Percentiles rank a stretch among this genome's conserved stretches.
Conservation (phyloP, 1,140 invertebrate genomes). For the Lethrus apterus region DNA sequence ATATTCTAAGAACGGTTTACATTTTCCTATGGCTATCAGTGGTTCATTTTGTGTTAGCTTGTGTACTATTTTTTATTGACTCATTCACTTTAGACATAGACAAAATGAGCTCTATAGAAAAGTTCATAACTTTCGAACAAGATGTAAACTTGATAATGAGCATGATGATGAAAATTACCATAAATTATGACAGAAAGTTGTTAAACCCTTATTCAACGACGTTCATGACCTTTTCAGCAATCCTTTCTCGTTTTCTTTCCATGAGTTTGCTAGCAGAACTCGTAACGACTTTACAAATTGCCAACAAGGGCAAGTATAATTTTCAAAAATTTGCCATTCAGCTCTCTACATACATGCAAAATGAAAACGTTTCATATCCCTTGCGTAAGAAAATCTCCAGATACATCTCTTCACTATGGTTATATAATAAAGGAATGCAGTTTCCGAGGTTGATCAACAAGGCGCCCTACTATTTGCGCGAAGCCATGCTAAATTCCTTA, state of each 20-base stretch:
- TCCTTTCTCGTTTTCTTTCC: background rate
- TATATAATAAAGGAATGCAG: constrained; percentile 14
- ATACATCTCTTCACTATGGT: constrained; percentile 13
- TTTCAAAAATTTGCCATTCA: constrained; percentile 4
- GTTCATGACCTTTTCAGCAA: background rate
- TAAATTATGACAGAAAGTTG: background rate
- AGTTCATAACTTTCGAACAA: background rate
- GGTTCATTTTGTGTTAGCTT: background rate
- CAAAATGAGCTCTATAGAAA: background rate
- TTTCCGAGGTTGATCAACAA: constrained; percentile 16
- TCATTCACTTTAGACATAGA: background rate
- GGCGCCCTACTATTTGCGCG: constrained; percentile 22
- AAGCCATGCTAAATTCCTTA: constrained; percentile 22
- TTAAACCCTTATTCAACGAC: background rate
- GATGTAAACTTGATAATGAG: background rate
- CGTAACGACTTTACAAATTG: background rate
- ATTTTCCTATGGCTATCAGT: background rate
- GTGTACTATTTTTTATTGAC: constrained; percentile 5
- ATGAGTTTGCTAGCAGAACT: background rate
- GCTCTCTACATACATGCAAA: background rate
- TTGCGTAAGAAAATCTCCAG: background rate
- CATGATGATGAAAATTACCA: constrained; percentile 8
- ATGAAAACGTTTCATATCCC: constrained; percentile 1
- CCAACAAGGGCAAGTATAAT: background rate
- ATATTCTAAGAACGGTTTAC: constrained; percentile 3